A percentile compares a stretch with the other conserved stretches of the same genome.
phyloP scores from a whole-genome alignment of 35 echinoderm and acorn worm species.

The Diadema setosum region DNA sequence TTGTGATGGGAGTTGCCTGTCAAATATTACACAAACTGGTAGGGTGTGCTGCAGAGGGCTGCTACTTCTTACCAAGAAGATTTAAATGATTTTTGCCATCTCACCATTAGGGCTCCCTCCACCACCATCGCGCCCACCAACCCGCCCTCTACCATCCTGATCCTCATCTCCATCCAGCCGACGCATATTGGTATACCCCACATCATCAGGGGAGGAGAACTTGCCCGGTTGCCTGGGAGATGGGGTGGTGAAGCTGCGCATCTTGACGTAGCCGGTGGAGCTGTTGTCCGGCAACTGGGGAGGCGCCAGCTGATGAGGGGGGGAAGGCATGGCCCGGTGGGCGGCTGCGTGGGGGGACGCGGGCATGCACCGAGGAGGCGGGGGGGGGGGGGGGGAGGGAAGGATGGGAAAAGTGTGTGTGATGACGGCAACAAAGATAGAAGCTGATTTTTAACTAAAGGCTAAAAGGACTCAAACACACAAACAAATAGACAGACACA shows the following conservation, averaged over 20 bases:
- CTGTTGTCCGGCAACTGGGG: neutral
- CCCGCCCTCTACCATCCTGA: neutral
- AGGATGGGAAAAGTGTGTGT: neutral
- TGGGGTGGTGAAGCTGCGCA: neutral
- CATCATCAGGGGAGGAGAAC: neutral
- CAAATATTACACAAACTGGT: too few species aligned
- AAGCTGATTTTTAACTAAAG: too few species aligned
- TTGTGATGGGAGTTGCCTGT: too few species aligned
- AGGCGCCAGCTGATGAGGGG: neutral
- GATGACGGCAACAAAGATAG: neutral
- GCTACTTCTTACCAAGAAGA: too few species aligned
- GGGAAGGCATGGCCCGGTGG: neutral
- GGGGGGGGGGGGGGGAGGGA: neutral
- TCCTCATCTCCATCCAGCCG: neutral
- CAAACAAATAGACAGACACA: too few species aligned
- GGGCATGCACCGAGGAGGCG: neutral
- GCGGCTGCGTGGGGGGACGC: neutral
- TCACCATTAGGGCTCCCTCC: neutral
- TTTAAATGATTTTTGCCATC: too few species aligned
- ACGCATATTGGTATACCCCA: neutral
- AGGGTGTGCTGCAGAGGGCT: too few species aligned
- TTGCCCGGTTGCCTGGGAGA: neutral
- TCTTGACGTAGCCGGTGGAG: neutral
- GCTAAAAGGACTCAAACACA: too few species aligned
- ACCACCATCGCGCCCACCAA: neutral